These are phyloP conservation scores for Drosophila ercepeae DNA, from an alignment of 1,140 invertebrate species.

Conservation along the genomic window DNA sequence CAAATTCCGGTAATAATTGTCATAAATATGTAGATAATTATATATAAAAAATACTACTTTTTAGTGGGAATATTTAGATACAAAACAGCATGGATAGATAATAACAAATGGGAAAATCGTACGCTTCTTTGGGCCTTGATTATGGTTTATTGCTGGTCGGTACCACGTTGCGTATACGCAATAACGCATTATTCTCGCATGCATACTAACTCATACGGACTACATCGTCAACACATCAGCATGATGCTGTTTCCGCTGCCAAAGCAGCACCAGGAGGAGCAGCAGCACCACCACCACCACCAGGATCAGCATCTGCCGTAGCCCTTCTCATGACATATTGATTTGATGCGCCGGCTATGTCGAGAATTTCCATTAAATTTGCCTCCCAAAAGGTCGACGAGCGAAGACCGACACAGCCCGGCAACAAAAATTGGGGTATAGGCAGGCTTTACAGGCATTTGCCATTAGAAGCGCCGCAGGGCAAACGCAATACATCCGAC, in stretches of 20 bases:
- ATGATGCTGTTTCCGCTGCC: conserved; percentile 47
- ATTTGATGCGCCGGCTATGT: conserved; percentile 80
- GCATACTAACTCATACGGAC: conserved; percentile 21
- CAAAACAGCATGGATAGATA: too few species aligned
- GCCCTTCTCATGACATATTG: conserved; percentile 78
- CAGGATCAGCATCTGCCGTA: background rate
- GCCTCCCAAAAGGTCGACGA: conserved; percentile 45
- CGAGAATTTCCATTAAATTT: conserved; percentile 81
- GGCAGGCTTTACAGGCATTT: conserved; percentile 65
- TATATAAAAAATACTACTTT: too few species aligned
- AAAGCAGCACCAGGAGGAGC: conserved; percentile 45
- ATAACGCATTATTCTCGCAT: conserved; percentile 52
- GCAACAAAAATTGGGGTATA: conserved; percentile 18
- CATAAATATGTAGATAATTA: background rate
- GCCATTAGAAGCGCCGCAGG: conserved; percentile 59
- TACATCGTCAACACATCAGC: conserved; percentile 72
- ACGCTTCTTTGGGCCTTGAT: background rate
- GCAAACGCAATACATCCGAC: background rate
- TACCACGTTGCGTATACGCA: conserved; percentile 69
- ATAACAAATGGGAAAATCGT: background rate
- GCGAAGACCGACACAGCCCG: conserved; percentile 26
- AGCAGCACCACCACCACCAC: conserved; percentile 21
- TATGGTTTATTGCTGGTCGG: conserved; percentile 27
- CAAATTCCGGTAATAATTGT: background rate
- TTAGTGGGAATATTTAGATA: too few species aligned